phyloP scores from a whole-genome alignment of 2,888 invertebrate species.

The Torymus auratus region DNA sequence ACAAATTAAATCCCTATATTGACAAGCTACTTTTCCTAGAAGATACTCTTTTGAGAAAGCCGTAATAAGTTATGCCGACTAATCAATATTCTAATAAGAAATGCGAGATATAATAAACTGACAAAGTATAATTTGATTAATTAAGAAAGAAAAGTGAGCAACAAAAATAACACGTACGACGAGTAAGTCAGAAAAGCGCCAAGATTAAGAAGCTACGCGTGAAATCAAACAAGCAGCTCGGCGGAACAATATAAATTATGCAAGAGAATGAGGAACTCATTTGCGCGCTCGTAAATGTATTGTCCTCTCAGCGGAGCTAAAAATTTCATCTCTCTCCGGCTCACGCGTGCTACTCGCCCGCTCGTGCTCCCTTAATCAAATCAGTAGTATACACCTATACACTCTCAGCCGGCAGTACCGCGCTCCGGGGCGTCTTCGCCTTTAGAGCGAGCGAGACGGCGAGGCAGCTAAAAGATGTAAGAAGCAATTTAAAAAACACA shows the following conservation, averaged over 20 bases:
- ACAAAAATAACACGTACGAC: too few relatives aligned
- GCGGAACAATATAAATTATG: constrained; percentile 44
- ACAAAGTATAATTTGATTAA: too few relatives aligned
- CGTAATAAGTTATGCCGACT: too few relatives aligned
- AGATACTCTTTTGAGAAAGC: too few relatives aligned
- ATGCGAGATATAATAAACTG: too few relatives aligned
- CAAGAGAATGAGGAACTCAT: constrained; percentile 51
- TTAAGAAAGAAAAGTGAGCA: too few relatives aligned
- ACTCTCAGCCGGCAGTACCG: neutral
- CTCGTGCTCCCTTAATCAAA: constrained; percentile 52
- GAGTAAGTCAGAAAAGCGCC: neutral
- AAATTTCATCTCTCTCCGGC: constrained; percentile 47
- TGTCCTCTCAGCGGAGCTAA: constrained; percentile 51
- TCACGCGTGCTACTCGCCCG: too few relatives aligned
- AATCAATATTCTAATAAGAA: too few relatives aligned
- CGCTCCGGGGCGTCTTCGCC: too few relatives aligned
- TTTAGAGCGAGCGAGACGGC: neutral
- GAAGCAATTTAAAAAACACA: constrained; percentile 58
- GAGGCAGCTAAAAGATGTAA: constrained; percentile 54
- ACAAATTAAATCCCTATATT: too few relatives aligned
- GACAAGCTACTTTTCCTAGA: too few relatives aligned
- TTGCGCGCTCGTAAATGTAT: constrained; percentile 55
- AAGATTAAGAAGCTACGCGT: neutral
- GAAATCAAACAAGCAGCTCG: constrained; percentile 9
- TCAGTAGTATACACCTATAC: constrained; percentile 30